Conservation (phyloP, 2,113 vertebrate genomes). For the Electrona antarctica region DNA sequence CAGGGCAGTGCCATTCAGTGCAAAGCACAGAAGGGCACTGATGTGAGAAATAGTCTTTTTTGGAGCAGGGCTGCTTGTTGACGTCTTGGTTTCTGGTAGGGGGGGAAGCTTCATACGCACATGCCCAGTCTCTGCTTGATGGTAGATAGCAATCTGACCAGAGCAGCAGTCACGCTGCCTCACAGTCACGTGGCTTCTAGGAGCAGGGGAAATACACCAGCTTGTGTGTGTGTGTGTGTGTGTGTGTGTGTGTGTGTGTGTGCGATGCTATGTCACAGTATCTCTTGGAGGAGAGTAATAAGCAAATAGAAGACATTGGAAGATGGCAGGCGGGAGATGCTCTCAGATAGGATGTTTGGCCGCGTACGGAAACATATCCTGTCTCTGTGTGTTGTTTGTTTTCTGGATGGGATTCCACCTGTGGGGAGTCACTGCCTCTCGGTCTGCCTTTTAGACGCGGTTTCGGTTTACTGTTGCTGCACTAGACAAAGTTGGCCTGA, state of each 20-base stretch:
- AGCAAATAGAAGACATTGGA: constrained; percentile 21
- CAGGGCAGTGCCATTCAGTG: constrained; percentile 24
- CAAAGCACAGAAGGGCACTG: constrained; percentile 57
- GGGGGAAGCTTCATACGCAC: constrained; percentile 38
- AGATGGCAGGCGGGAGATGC: constrained; percentile 32
- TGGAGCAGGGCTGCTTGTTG: constrained; percentile 56
- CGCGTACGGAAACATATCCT: constrained; percentile 29
- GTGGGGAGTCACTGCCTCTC: neutral
- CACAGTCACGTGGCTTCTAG: constrained; percentile 51
- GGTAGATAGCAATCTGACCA: constrained; percentile 53
- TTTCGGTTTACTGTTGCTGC: constrained; percentile 30
- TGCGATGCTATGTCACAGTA: constrained; percentile 52
- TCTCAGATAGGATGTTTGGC: constrained; percentile 42
- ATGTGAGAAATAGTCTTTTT: constrained; percentile 70
- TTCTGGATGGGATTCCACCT: constrained; percentile 23
- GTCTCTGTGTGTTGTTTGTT: constrained; percentile 5
- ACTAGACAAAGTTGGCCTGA: constrained; percentile 34
- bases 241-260: constrained; percentile 29
- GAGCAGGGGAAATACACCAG: constrained; percentile 45
- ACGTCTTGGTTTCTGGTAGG: constrained; percentile 62
- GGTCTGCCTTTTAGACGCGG: constrained; percentile 31
- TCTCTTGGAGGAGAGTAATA: constrained; percentile 13
- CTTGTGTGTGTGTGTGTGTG: constrained; percentile 59
- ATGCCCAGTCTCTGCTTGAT: constrained; percentile 52
- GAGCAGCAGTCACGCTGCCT: constrained; percentile 56